Evolutionary conservation across 2,797 vertebrate species (phyloP), one percentile per base, ranked within the genome.

Genomic region (Bradypodion pumilum): DNA sequence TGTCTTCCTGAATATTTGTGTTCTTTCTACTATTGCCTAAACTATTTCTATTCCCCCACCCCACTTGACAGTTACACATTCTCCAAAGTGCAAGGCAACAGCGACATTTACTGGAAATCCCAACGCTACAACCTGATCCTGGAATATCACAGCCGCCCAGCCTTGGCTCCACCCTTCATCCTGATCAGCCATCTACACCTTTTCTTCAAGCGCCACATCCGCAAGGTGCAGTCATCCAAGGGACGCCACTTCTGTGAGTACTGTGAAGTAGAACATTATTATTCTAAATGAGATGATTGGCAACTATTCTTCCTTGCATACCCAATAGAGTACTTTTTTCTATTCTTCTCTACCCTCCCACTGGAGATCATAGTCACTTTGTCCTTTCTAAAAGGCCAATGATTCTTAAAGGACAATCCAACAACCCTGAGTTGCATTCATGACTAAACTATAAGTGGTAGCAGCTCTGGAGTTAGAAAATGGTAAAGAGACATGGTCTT

Each of bases 81-180:
- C 90, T 90, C 90, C 87, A 97, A 97, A 89, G 97, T 98, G 10
- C 97, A 98, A 86, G 97, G 94, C 2, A 96, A 97, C 93, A 98
- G 97, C 46, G 97, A 98, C 89, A 96, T 94, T 87, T 96, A 98
- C 85, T 98, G 97, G 97, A 98, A 98, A 93, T 97, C 97, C 68
- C 97, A 98, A 91, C 97, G 97, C 23, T 97, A 97, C 90, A 97
- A 97, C 90, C 95, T 98, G 89, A 98, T 98, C 19, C 95, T 96
- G 84, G 97, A 98, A 93, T 98, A 97, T 89, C 97, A 98, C 90
- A 97, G 96, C 0, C 94, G 97, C 44, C 97, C 97, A 0, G 96
- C 95, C 0, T 94, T 98, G 75, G 96, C 97, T 0, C 97, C 97
- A 0, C 97, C 97, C 46, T 96, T 98, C 85, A 98, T 98, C 92